These are phyloP conservation scores for Heterocephalus glaber DNA, from an alignment of 2,113 vertebrate species.

Conservation along the genomic window DNA sequence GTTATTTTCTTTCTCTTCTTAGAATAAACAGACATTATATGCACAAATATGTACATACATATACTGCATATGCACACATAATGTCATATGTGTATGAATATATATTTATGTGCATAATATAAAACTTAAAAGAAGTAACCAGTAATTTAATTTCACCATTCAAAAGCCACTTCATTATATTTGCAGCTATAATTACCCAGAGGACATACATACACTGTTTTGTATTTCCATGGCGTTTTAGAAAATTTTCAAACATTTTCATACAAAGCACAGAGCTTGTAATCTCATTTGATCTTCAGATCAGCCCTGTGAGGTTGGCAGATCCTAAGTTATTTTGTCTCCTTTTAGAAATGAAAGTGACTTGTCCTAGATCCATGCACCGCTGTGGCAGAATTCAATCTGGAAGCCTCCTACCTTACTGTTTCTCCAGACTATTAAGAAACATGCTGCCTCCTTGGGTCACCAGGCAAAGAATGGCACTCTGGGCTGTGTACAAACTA, in stretches of 20 bases:
- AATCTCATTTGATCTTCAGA: background rate
- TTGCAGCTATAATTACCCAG: background rate
- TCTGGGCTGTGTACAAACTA: background rate
- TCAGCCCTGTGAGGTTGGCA: background rate
- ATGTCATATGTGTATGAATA: background rate
- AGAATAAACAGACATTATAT: background rate
- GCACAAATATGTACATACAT: no score
- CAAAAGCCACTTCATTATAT: background rate
- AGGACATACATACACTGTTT: background rate
- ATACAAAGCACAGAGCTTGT: background rate
- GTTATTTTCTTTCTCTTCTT: background rate
- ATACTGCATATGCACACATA: background rate
- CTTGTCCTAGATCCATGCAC: background rate
- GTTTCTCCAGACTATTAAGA: background rate
- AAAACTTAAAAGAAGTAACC: background rate
- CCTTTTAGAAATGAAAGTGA: background rate
- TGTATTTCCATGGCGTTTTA: background rate
- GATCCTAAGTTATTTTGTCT: background rate
- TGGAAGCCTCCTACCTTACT: background rate
- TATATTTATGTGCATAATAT: background rate
- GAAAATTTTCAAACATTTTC: background rate
- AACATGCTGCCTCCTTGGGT: background rate
- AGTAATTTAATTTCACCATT: constrained; percentile 10
- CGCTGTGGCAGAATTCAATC: background rate
- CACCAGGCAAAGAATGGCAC: background rate